A percentile compares a stretch with the other conserved stretches of the same genome.
Evolutionary conservation across 2,888 invertebrate species (phyloP).

Genomic region (Phortica magna): DNA sequence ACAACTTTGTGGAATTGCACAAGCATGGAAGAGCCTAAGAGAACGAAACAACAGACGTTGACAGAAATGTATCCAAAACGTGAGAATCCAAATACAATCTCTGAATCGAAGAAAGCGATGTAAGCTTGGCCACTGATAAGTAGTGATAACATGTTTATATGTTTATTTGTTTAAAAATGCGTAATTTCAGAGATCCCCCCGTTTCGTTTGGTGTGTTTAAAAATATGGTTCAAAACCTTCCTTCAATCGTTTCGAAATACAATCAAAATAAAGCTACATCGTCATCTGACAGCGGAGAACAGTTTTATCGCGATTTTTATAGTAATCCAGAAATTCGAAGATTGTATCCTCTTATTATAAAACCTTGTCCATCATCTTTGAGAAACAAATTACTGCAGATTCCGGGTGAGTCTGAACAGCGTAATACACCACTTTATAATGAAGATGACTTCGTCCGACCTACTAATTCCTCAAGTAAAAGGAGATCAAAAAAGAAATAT

Average conservation of each 20-base stretch:
- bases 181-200: not conserved
- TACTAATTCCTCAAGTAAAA: not conserved
- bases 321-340: not conserved
- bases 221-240: not conserved
- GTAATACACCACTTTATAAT: not conserved
- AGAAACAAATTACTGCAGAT: not conserved
- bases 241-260: not conserved
- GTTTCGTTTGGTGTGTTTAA: not conserved
- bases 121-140: not conserved
- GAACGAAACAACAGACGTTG: not conserved
- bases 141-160: not conserved
- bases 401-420: not conserved
- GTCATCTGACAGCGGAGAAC: not conserved
- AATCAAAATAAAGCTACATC: not conserved
- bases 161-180: not conserved
- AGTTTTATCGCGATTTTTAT: not conserved
- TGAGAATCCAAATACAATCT: not conserved
- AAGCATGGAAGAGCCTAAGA: not conserved
- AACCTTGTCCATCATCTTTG: conserved; percentile 1
- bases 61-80: not conserved
- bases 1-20: no score
- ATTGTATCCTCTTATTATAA: not conserved
- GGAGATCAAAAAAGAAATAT: not conserved
- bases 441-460: not conserved
- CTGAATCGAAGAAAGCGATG: not conserved